Evolutionary conservation across 2,888 invertebrate genomes (phyloP).

Genomic region (Liodrosophila aerea): DNA sequence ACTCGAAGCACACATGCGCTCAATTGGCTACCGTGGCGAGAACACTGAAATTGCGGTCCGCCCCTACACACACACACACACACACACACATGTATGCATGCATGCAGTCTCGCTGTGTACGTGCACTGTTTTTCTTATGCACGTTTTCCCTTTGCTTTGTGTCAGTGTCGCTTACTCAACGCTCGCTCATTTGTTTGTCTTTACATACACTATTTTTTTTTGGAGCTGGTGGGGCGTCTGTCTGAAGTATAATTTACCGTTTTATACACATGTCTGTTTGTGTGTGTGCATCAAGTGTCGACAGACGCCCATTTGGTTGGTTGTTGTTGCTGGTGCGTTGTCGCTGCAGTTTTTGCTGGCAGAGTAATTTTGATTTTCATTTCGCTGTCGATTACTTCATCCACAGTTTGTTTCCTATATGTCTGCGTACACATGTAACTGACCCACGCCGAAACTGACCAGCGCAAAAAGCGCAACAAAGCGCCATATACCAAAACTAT

Average conservation of each 20-base stretch:
- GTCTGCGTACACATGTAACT: conserved; percentile 36
- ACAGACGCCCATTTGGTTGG: conserved; percentile 30
- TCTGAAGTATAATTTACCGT: conserved; percentile 25
- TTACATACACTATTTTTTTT: conserved; percentile 2
- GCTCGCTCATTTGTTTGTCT: conserved; percentile 30
- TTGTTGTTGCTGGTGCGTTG: conserved; percentile 12
- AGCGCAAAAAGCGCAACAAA: conserved; percentile 56
- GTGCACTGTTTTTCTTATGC: conserved; percentile 45
- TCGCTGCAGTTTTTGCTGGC: conserved; percentile 22
- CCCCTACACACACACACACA: no score
- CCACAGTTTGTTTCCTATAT: conserved; percentile 70
- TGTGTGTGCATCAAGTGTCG: conserved; percentile 45
- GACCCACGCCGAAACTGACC: conserved; percentile 67
- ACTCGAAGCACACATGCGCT: no score
- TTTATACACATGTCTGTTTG: conserved; percentile 22
- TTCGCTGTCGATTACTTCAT: conserved; percentile 63
- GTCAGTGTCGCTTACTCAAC: conserved; percentile 45
- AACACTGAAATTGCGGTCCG: no score
- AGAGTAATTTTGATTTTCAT: conserved; percentile 48
- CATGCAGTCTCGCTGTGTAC: conserved; percentile 4
- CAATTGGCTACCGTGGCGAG: no score
- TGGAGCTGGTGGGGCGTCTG: conserved; percentile 11
- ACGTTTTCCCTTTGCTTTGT: conserved; percentile 51
- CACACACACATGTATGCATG: no score
- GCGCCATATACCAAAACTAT: conserved; percentile 15